Base-by-base conservation (phyloP, 53 echinoderm and acorn worm species). In the Henricia sp. region DNA sequence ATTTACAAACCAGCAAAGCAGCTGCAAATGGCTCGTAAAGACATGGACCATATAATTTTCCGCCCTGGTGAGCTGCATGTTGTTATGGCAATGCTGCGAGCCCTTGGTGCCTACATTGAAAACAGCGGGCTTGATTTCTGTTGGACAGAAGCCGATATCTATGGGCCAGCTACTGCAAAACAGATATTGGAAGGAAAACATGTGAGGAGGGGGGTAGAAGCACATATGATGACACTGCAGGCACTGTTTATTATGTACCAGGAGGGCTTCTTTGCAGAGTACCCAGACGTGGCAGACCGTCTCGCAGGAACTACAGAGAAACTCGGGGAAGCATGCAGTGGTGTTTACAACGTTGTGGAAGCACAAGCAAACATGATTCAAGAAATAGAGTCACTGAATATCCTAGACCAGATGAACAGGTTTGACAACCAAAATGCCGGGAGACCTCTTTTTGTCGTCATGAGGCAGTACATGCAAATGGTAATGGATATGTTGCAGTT, bases 401-500 rank as follows among this genome's bases (percentile, higher is more conserved):
- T n/a, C n/a, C n/a, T n/a, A n/a, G n/a, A n/a, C n/a, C n/a, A n/a
- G n/a, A n/a, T n/a, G n/a, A n/a, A n/a, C n/a, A n/a, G n/a, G n/a
- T 83, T 68, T 67, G 69, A 48, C 21, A 23, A 20, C 54, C 14
- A 28, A 68, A 67, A 1, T 35, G 82, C 70, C 2, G 52, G 52
- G 20, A 20, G 14, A 11, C 55, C 75, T 2, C 26, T 50, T 2
- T 13, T 55, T 4, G 48, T 14, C 28, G 75, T 55, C 8, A 74
- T 74, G 55, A 13, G 35, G 16, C 75, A 74, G 35, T 74, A 74
- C 48, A 74, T 74, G 75, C 75, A 74, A 23, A 74, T 74, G 75
- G 54, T 74, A 8, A 67, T 82, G 57, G 68, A 46, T 50, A 84
- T 38, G 82, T 59, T 82, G 29, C 55, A 44, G 56, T 88, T 20